A percentile compares a stretch with the other conserved stretches of the same genome.
Evolutionary conservation across 53 echinoderm and acorn worm genomes (phyloP).

Genomic region (Stichopus horrens): DNA sequence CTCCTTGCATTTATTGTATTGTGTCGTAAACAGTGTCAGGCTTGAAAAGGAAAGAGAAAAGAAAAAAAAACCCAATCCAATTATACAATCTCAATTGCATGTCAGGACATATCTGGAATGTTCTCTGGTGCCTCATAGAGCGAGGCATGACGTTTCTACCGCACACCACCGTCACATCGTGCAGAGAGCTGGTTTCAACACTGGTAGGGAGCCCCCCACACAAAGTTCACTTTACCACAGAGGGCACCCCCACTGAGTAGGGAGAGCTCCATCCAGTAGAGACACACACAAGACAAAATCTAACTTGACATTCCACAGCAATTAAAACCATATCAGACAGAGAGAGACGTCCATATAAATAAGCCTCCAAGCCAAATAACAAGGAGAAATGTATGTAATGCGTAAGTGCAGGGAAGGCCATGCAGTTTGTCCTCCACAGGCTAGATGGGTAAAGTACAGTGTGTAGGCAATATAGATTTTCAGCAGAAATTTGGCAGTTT

Average conservation of each 20-base stretch:
- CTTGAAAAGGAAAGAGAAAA: neutral
- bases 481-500: too few species aligned
- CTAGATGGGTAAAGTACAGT: too few species aligned
- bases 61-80: constrained; percentile 15
- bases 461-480: too few species aligned
- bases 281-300: neutral
- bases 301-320: neutral
- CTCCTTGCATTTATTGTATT: constrained; percentile 18
- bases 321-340: neutral
- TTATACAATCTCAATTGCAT: constrained; percentile 15
- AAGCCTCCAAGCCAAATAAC: too few species aligned
- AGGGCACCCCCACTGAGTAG: neutral
- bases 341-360: neutral
- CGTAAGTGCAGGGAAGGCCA: too few species aligned
- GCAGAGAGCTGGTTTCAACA: neutral
- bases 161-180: too few species aligned
- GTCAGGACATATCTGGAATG: neutral
- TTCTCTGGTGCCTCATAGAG: neutral
- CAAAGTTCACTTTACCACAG: neutral
- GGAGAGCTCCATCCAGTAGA: neutral
- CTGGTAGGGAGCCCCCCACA: neutral
- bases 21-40: constrained; percentile 30
- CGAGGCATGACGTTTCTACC: neutral
- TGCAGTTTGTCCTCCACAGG: too few species aligned
- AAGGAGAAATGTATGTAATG: too few species aligned